Evolutionary conservation across 2,888 invertebrate genomes (phyloP).

Genomic region (Rhopalosiphum nymphaeae): DNA sequence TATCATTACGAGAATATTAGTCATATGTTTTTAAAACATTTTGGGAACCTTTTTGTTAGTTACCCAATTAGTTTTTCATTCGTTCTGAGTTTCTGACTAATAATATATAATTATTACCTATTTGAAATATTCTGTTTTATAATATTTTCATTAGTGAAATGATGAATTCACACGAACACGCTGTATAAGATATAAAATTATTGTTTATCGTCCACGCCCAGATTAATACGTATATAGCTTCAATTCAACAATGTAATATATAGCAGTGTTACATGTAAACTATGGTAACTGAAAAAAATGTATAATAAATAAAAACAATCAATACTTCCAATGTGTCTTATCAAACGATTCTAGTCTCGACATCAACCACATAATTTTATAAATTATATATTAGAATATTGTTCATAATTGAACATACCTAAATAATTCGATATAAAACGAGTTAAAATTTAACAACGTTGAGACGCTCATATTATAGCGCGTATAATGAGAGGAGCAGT

Average conservation of each 20-base stretch:
- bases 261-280: not conserved
- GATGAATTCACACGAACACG: not conserved
- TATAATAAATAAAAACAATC: slow-evolving; percentile 1
- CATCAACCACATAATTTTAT: not conserved
- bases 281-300: not conserved
- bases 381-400: slow-evolving; percentile 12
- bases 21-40: not conserved
- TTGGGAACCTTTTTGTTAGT: not conserved
- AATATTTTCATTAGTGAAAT: not conserved
- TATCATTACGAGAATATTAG: not conserved
- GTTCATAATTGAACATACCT: not conserved
- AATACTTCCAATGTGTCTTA: slow-evolving; percentile 13
- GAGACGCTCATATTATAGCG: not conserved
- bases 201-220: slow-evolving; percentile 41
- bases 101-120: not conserved
- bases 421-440: not conserved
- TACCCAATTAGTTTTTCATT: not conserved
- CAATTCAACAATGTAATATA: not conserved
- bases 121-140: not conserved
- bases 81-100: not conserved
- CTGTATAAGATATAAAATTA: slow-evolving; percentile 24
- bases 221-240: not conserved
- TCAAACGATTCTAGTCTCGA: not conserved
- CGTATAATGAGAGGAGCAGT: not conserved
- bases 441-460: not conserved